Base-by-base conservation (phyloP, 2,797 vertebrate genomes). In the Synaphobranchus kaupii region DNA sequence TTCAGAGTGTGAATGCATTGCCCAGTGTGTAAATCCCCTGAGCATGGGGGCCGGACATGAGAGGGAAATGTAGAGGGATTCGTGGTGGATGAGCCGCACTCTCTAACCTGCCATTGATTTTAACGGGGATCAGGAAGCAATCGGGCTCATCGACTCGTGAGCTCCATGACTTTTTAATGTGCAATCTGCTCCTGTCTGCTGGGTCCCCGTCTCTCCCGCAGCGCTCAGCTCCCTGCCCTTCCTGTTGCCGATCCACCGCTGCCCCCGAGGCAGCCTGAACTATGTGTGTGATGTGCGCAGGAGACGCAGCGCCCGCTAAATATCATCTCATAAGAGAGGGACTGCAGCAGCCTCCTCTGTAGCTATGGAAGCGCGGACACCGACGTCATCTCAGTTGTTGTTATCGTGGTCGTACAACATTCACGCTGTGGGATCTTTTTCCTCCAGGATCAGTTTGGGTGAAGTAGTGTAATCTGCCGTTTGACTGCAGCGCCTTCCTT, bases 151-250 rank as follows among this genome's bases (percentile, higher is more conserved):
- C 17, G 34, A 78, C 73, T 17, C 39, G 5, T 20, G 44, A 80
- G 76, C 76, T 48, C 76, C 76, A 31, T 48, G 6, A 48, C 76
- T 80, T 80, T 80, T 80, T 80, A 47, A 76, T 39, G 71, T 15
- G 34, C 34, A 34, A 13, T 73, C n/a, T 73, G 71, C 71, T 44
- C 71, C 31, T 44, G 12, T 34, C 71, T 39, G 71, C 31, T 4
- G 68, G 31, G 34, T 73, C 10, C 10, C 28, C 28, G 10, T 78
- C 39, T 47, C 17, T 22, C 76, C 44, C 44, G 0, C 7, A 80
- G 17, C 5, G 22, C 7, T 4, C 28, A 76, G 12, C 71, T 39
- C 39, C 9, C 6, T 22, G 4, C 31, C 17, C 76, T 22, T 80
- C 76, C 76, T 47, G 44, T 2, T 25, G 0, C 44, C 17, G 22